Base-by-base conservation (phyloP, 2,113 vertebrate species). In the Butorides virescens region DNA sequence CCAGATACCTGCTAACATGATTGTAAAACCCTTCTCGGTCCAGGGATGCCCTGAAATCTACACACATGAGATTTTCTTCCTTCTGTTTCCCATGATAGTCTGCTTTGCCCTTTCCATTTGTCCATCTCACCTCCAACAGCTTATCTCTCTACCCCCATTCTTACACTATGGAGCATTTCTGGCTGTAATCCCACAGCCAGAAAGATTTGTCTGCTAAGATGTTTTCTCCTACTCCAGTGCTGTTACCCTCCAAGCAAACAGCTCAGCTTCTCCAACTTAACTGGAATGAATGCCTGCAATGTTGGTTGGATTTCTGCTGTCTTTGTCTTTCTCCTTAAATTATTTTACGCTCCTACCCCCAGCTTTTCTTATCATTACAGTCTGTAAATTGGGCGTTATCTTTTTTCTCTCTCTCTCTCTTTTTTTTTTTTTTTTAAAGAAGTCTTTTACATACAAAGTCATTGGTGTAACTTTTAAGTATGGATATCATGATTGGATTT, bases 361-460 rank as follows among this genome's bases (percentile, higher is more conserved):
- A 92, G 20, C 6, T 59, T 86, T 61, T 84, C 29, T 87, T 58
- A 46, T 30, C 6, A n/a, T 37, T 53, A 44, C 0, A 58, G 18
- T 27, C 20, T 65, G 16, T 39, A 63, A 61, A 79, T 30, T 29
- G 15, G 36, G 16, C 25, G 62, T 67, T 39, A 83, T 9, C 9
- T 14, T 63, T 13, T 75, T 25, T 39, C 5, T 16, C 7, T 53
- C 2, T 3, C 5, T 10, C 14, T 29, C n/a, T n/a, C n/a, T 14
- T 1, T 4, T 3, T 37, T 1, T 4, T 3, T 47, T 53, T n/a
- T 23, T 32, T 17, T 39, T 4, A 27, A 34, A n/a, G 11, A 55
- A 82, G 58, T 15, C 15, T 73, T 80, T 21, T 25, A 53, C 49
- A n/a, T 47, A 82, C 29, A 13, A 67, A 63, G 17, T 29, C 11